Evolutionary conservation across 2,797 vertebrate genomes (phyloP).

Genomic region (Manis javanica): DNA sequence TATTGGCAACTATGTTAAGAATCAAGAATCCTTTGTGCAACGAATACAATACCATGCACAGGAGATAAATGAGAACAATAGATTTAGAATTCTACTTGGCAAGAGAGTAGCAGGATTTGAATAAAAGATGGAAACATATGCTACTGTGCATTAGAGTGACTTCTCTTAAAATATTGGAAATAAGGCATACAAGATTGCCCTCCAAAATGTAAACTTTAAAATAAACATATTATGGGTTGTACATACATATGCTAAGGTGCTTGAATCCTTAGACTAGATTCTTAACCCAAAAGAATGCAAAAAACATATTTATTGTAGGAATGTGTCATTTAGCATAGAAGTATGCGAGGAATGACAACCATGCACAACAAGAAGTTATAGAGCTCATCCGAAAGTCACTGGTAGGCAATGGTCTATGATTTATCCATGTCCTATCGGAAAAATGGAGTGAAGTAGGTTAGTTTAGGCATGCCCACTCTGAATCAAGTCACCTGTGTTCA

Average conservation of each 20-base stretch:
- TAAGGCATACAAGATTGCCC: background rate
- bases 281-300: background rate
- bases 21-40: constrained; percentile 24
- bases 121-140: background rate
- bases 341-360: background rate
- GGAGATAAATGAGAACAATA: constrained; percentile 49
- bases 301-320: background rate
- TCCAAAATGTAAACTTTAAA: constrained; percentile 26
- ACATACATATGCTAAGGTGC: background rate
- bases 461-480: background rate
- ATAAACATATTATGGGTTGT: background rate
- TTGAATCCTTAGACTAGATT: background rate
- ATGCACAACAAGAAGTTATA: background rate
- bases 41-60: constrained; percentile 35
- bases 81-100: constrained; percentile 23
- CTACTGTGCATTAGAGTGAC: background rate
- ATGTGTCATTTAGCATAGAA: background rate
- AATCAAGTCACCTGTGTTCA: background rate
- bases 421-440: background rate
- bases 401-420: background rate
- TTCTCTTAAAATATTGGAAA: constrained; percentile 34
- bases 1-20: constrained; percentile 47
- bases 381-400: background rate
- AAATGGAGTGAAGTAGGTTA: background rate
- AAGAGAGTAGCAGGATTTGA: constrained; percentile 31